Conservation (phyloP, 2,113 vertebrate species). For the Carettochelys insculpta region DNA sequence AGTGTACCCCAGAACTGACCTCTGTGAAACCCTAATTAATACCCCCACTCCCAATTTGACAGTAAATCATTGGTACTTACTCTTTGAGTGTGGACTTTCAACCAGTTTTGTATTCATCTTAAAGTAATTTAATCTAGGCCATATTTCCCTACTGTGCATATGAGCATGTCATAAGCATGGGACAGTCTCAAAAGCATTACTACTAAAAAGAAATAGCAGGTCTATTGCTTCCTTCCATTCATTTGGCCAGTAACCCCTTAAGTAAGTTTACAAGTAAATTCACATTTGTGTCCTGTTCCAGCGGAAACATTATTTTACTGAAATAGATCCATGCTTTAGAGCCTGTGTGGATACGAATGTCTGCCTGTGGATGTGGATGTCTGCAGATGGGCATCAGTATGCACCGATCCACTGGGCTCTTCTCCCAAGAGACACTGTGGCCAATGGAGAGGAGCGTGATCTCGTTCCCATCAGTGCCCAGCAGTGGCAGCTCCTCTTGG, state of each 20-base stretch:
- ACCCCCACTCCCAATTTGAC: background rate
- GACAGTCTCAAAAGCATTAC: background rate
- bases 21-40: background rate
- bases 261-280: conserved; percentile 5
- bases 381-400: too few species aligned
- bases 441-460: too few species aligned
- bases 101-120: background rate
- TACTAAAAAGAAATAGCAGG: background rate
- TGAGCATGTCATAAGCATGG: background rate
- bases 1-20: background rate
- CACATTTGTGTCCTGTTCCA: background rate
- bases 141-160: background rate
- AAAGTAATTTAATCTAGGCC: background rate
- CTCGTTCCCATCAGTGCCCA: too few species aligned
- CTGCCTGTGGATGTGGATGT: too few species aligned
- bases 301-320: conserved; percentile 25
- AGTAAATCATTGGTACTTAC: background rate
- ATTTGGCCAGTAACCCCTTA: background rate
- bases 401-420: too few species aligned
- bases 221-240: background rate
- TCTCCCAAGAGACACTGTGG: too few species aligned
- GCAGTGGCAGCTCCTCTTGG: too few species aligned
- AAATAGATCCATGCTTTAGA: conserved; percentile 24
- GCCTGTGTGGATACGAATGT: too few species aligned
- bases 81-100: background rate